Evolutionary conservation across 2,888 invertebrate genomes (phyloP), one percentile per base, ranked within the genome.

Genomic region (Cephus sareptanus): DNA sequence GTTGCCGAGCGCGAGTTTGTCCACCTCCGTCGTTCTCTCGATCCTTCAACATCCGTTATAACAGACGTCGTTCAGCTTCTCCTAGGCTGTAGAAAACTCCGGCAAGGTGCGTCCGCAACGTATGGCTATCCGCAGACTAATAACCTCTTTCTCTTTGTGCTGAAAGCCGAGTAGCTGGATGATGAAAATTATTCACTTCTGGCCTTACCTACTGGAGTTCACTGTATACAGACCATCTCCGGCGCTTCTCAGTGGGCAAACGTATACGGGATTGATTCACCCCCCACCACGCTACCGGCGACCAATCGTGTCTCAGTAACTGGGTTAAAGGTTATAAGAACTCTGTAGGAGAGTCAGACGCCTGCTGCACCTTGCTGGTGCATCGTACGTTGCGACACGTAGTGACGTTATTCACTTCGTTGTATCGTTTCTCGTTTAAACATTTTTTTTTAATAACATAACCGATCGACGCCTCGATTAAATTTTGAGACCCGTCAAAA

Each of bases 281-380:
- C 71, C 76, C 56, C 73, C 40, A 74, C 34, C 71, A 73, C 37
- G 15, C 68, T 34, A 15, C 23, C 56, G 56, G 6, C 56, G 23
- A 23, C 56, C 56, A 56, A 56, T 56, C 56, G 75, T 68, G 40
- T 74, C 74, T 74, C 33, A 34, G 56, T 71, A 70, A 31, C 78
- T 81, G 71, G 71, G 71, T 71, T 71, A 71, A 34, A 71, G 71
- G 71, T 33, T 71, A 71, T 9, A 71, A 71, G 71, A 71, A 71
- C 23, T 71, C 71, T 34, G 30, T 9, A 0, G 71, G 6, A 34
- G 31, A 71, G 9, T n/a, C 71, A 34, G 31, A 34, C 71, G 34
- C 30, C 71, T 71, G 31, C 31, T 34, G 71, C 71, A 71, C 31
- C 71, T 56, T 56, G 56, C 23, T 56, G 56, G 56, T 56, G 23